These are phyloP conservation scores for Pagetopsis macropterus DNA, from an alignment of 2,797 vertebrate species.

Conservation along the genomic window DNA sequence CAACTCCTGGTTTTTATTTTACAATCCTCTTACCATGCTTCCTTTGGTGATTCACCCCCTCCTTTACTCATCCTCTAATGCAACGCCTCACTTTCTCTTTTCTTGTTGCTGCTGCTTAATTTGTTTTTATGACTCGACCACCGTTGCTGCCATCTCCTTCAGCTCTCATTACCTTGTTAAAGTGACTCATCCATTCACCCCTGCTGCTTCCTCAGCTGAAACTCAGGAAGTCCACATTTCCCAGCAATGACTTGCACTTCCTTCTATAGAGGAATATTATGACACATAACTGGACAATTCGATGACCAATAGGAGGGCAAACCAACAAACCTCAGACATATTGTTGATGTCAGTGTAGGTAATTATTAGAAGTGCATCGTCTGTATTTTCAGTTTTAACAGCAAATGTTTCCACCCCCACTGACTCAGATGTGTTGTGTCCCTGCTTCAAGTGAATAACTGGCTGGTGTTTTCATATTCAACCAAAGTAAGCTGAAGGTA, in stretches of 20 bases:
- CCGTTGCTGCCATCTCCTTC: conserved; percentile 24
- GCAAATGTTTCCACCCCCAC: conserved; percentile 9
- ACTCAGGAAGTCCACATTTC: conserved; percentile 48
- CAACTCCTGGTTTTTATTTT: conserved; percentile 46
- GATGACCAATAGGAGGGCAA: conserved; percentile 36
- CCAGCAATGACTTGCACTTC: conserved; percentile 52
- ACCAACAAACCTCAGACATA: conserved; percentile 3
- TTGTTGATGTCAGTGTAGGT: background rate
- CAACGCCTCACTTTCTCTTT: conserved; percentile 33
- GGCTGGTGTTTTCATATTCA: conserved; percentile 34
- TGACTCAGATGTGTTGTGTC: conserved; percentile 11
- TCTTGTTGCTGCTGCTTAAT: conserved; percentile 34
- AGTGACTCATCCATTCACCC: conserved; percentile 64
- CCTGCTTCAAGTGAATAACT: background rate
- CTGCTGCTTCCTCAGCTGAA: conserved; percentile 36
- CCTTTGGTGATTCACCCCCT: conserved; percentile 54
- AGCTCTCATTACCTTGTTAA: conserved; percentile 23
- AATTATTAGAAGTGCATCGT: conserved; percentile 3
- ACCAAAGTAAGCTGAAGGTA: conserved; percentile 21
- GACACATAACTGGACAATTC: conserved; percentile 41
- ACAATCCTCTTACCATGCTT: conserved; percentile 17
- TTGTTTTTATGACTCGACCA: conserved; percentile 46
- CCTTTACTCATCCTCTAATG: conserved; percentile 15
- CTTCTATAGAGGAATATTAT: conserved; percentile 33
- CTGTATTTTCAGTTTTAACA: conserved; percentile 23